These are phyloP conservation scores for Cerastoderma edule DNA, from an alignment of 2,888 invertebrate species.

Conservation along the genomic window DNA sequence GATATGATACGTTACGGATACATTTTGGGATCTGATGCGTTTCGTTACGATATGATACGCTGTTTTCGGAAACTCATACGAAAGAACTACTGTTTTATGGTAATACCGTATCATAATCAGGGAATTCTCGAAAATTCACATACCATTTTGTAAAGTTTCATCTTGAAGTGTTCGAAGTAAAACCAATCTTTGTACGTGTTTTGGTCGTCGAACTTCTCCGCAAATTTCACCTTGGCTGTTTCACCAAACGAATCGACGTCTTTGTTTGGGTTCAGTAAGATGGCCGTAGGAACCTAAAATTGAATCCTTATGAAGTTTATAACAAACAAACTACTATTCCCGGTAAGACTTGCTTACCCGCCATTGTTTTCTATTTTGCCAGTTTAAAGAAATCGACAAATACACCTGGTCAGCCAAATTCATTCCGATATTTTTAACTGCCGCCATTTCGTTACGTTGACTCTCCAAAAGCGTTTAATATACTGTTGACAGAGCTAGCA, in stretches of 20 bases:
- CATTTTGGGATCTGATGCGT: too few species aligned
- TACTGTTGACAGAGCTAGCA: too few species aligned
- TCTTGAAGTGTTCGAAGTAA: constrained; percentile 9
- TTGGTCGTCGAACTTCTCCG: background rate
- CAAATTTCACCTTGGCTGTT: background rate
- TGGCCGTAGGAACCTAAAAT: background rate
- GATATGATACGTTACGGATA: too few species aligned
- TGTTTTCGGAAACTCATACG: too few species aligned
- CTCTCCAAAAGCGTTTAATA: too few species aligned
- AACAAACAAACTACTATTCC: background rate
- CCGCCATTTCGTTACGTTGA: too few species aligned
- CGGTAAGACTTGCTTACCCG: background rate
- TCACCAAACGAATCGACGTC: constrained; percentile 5
- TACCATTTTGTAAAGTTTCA: constrained; percentile 10
- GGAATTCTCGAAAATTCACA: too few species aligned
- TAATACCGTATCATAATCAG: too few species aligned
- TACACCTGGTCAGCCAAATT: too few species aligned
- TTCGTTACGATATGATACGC: too few species aligned
- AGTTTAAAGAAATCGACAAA: background rate
- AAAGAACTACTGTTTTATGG: too few species aligned
- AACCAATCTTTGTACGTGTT: constrained; percentile 10
- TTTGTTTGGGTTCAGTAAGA: background rate
- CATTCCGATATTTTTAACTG: too few species aligned
- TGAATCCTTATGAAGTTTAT: background rate
- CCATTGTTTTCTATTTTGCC: background rate